Evolutionary conservation across 2,888 invertebrate genomes (phyloP), one percentile per base, ranked within the genome.

Genomic region (Crocallis elinguaria): DNA sequence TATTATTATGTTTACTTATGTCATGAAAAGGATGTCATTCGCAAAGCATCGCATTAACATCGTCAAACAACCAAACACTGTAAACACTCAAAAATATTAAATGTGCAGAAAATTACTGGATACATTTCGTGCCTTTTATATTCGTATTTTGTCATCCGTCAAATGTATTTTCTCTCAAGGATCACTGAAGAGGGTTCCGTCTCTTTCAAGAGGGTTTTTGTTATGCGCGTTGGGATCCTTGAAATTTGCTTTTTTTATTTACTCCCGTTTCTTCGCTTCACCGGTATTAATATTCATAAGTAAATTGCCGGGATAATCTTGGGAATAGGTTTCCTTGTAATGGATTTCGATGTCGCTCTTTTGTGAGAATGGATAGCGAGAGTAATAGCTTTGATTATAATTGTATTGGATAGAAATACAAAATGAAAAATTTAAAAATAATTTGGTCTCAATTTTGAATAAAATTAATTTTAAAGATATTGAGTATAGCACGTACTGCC

Each of bases 201-300:
- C 53, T 49, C 33, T 45, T 49, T 60, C 69, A 68, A 71, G 70
- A 67, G 70, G 73, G 74, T 78, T 83, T 86, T 86, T 86, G 88
- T 86, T 71, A 76, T 68, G 71, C 68, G 86, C 78, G 87, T 84
- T 72, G 72, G 67, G 64, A 66, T 60, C 70, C 66, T 67, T 71
- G 66, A 71, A 52, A 64, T 68, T 68, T 69, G 68, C 64, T 71
- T 63, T 63, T n/a, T 69, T 70, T 68, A 73, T 70, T 77, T 71
- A 73, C 73, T 71, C 70, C 66, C 65, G 61, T 73, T 76, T 76
- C 71, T 78, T 73, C 71, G 69, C 74, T 77, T 75, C 81, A 73
- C 71, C 71, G 77, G 80, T 74, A 84, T 90, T 89, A 89, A 90
- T 89, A 89, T 89, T 89, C 88, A 89, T 89, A 88, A 89, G 87